Base-by-base conservation (phyloP, 2,113 vertebrate species). In the Engraulis encrasicolus region DNA sequence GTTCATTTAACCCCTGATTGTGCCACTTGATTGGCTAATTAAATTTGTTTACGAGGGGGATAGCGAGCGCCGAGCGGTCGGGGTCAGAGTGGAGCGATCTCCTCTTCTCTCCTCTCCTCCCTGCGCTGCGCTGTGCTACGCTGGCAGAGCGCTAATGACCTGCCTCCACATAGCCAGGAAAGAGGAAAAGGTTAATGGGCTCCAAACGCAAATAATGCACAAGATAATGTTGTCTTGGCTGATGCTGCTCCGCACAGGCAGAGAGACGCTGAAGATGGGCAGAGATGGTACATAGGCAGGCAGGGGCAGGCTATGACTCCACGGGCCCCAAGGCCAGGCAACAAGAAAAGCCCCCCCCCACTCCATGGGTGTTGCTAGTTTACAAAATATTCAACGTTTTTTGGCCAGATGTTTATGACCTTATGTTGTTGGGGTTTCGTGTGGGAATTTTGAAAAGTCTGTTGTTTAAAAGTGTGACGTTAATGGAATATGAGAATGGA, bases 181-280 rank as follows among this genome's bases (percentile, higher is more conserved):
- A 50, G 20, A 36, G 81, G 27, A 36, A 54, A 54, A 50, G 20
- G 45, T 79, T 74, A 85, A 84, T 50, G 27, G 71, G 78, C 52
- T 49, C 82, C 80, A 80, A 82, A 82, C 79, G 81, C 83, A 82
- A 74, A 84, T 37, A 82, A 27, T 49, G 37, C 34, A 49, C 6
- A 18, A 87, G 50, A 85, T 83, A 83, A 85, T 12, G 34, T 78
- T 45, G 27, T 20, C 45, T 49, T 74, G 48, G 54, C 52, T 79
- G 52, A 78, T 50, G 48, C 40, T 31, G 45, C n/a, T n/a, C n/a
- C n/a, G n/a, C 31, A 27, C 31, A 66, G 82, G 80, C 81, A n/a
- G n/a, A n/a, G 66, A 84, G 81, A 38, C 61, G 27, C 66, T 50
- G 12, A 12, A 31, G 50, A 38, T 37, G 27, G 50, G 17, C 20